Evolutionary conservation across 1,140 invertebrate genomes (phyloP).

Genomic region (Pseudoatta argentina): DNA sequence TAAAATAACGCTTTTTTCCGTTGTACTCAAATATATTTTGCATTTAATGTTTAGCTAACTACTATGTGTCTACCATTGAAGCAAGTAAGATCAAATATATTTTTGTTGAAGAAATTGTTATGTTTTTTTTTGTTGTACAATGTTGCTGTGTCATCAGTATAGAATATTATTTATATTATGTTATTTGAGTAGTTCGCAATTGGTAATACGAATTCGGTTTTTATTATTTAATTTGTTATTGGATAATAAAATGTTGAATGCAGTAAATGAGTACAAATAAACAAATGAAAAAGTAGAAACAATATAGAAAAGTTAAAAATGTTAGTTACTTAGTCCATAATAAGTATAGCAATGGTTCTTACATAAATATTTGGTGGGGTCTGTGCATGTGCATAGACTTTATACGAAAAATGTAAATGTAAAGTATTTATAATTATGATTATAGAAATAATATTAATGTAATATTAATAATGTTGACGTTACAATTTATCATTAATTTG

Average conservation of each 20-base stretch:
- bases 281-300: constrained; percentile 46
- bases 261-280: constrained; percentile 62
- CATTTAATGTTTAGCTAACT: constrained; percentile 78
- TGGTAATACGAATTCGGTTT: constrained; percentile 61
- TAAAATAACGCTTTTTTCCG: constrained; percentile 51
- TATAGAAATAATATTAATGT: constrained; percentile 33
- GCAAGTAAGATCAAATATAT: constrained; percentile 73
- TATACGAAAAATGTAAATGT: constrained; percentile 33
- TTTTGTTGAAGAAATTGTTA: constrained; percentile 66
- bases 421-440: constrained; percentile 24
- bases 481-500: constrained; percentile 38
- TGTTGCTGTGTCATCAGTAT: constrained; percentile 55
- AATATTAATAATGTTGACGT: constrained; percentile 28
- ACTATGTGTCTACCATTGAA: constrained; percentile 76
- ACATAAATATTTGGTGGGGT: constrained; percentile 72
- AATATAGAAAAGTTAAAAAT: constrained; percentile 33
- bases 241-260: constrained; percentile 64
- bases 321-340: constrained; percentile 20
- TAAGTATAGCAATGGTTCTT: constrained; percentile 43
- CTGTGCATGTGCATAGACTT: constrained; percentile 68
- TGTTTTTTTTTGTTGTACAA: constrained; percentile 47
- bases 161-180: constrained; percentile 51
- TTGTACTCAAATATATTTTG: constrained; percentile 68
- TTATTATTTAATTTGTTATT: constrained; percentile 61
- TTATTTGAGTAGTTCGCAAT: constrained; percentile 63